Conservation (phyloP, 2,797 vertebrate genomes). For the Spea hammondii region DNA sequence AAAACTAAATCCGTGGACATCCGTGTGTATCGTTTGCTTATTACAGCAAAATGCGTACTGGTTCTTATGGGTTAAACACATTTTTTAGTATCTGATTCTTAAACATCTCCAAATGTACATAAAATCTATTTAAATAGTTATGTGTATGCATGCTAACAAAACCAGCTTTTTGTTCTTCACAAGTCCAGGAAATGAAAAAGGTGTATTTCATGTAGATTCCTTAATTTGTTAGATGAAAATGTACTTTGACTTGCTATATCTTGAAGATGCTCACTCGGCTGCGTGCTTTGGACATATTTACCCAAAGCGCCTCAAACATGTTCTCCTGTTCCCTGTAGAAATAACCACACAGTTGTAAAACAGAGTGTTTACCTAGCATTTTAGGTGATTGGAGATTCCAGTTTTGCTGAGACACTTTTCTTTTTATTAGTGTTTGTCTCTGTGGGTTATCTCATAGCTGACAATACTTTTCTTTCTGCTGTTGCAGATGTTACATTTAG, state of each 20-base stretch:
- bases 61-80: no score
- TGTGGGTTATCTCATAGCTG: conserved; percentile 4
- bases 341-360: conserved; percentile 1
- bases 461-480: neutral
- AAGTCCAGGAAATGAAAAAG: no score
- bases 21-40: no score
- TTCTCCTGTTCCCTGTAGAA: conserved; percentile 1
- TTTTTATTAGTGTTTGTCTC: conserved; percentile 9
- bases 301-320: neutral
- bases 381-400: conserved; percentile 7
- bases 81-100: no score
- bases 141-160: no score
- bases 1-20: no score
- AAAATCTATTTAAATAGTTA: no score
- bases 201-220: neutral
- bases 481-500: no score
- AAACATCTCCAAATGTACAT: no score
- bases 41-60: no score
- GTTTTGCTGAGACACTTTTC: conserved; percentile 7
- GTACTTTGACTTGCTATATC: neutral
- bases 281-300: conserved; percentile 10
- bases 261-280: neutral
- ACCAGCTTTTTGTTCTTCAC: no score
- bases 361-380: conserved; percentile 3
- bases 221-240: conserved; percentile 6